A percentile compares a stretch with the other conserved stretches of the same genome.
Conservation (phyloP, 2,888 invertebrate species). For the Arctia plantaginis region DNA sequence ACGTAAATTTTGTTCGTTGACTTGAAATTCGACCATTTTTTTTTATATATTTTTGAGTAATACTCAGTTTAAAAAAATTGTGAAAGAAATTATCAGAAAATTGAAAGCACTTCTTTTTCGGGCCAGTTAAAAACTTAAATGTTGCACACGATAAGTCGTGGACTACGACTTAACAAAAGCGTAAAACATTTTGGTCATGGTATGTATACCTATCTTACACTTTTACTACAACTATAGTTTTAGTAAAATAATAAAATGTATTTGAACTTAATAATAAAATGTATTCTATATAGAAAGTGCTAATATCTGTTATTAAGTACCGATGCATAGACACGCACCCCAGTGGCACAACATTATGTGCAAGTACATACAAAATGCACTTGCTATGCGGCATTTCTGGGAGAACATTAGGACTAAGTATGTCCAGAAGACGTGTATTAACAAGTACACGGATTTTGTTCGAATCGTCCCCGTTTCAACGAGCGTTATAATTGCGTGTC, state of each 20-base stretch:
- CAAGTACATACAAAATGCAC: slow-evolving; percentile 21
- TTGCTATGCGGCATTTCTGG: slow-evolving; percentile 31
- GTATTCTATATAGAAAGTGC: slow-evolving; percentile 18
- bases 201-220: slow-evolving; percentile 20
- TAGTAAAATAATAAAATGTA: slow-evolving; percentile 11
- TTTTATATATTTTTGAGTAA: not conserved
- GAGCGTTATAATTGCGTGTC: not conserved
- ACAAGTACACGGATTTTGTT: not conserved
- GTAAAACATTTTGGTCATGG: slow-evolving; percentile 26
- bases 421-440: not conserved
- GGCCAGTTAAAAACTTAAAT: not conserved
- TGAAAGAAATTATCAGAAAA: no score
- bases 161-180: not conserved
- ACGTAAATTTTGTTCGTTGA: not conserved
- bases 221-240: slow-evolving; percentile 9
- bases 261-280: slow-evolving; percentile 12
- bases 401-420: slow-evolving; percentile 28
- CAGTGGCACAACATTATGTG: slow-evolving; percentile 34
- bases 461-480: not conserved
- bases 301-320: slow-evolving; percentile 47
- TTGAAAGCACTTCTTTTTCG: no score
- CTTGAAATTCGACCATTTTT: not conserved
- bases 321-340: slow-evolving; percentile 33
- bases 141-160: not conserved
- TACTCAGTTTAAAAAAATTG: not conserved